A percentile compares a stretch with the other conserved stretches of the same genome.
Evolutionary conservation across 1,140 invertebrate genomes (phyloP).

Genomic region (Drosophila nannoptera): DNA sequence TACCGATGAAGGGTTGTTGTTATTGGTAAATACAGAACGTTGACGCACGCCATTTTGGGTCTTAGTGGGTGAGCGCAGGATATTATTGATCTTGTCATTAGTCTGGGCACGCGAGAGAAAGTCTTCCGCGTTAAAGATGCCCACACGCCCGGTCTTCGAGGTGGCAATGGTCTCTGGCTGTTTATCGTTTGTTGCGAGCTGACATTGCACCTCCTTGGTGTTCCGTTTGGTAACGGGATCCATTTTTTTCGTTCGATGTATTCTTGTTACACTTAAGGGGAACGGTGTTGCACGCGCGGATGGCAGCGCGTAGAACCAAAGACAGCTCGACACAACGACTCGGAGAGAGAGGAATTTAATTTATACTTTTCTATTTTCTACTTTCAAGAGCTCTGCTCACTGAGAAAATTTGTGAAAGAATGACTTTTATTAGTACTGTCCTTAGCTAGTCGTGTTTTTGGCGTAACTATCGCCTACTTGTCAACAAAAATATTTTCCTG

Average conservation of each 20-base stretch:
- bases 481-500: not conserved
- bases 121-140: conserved; percentile 73
- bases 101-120: conserved; percentile 70
- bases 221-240: conserved; percentile 45
- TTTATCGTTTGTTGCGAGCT: conserved; percentile 47
- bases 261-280: conserved; percentile 20
- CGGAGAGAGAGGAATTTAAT: conserved; percentile 70
- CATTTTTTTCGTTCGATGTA: conserved; percentile 14
- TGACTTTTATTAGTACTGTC: conserved; percentile 21
- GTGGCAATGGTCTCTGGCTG: conserved; percentile 38
- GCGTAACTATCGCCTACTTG: conserved; percentile 32
- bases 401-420: conserved; percentile 75
- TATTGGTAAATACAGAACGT: conserved; percentile 74
- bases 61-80: conserved; percentile 71
- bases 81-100: conserved; percentile 77
- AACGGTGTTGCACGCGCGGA: conserved; percentile 24
- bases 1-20: conserved; percentile 66
- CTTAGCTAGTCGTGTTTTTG: conserved; percentile 20
- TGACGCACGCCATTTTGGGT: conserved; percentile 67
- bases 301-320: conserved; percentile 55
- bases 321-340: conserved; percentile 71
- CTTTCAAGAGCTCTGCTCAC: conserved; percentile 72
- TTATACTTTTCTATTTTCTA: conserved; percentile 64
- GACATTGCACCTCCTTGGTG: conserved; percentile 65
- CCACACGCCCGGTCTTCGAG: conserved; percentile 58